A percentile compares a stretch with the other conserved stretches of the same genome.
Evolutionary conservation across 2,113 vertebrate genomes (phyloP).

Genomic region (Loxodonta africana): DNA sequence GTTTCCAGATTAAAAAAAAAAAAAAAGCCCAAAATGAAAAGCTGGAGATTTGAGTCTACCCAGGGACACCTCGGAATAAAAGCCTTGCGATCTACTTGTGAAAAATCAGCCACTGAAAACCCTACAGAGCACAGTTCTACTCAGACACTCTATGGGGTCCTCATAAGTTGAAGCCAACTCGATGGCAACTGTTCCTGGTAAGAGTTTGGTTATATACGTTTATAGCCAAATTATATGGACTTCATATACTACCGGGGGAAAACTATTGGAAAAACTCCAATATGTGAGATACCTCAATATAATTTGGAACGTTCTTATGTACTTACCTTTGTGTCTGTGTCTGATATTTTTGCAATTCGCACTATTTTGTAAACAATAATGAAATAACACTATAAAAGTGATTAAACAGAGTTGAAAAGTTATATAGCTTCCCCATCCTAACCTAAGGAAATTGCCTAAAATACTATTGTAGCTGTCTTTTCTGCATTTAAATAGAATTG

Average conservation of each 20-base stretch:
- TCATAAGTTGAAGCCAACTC: neutral
- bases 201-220: neutral
- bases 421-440: neutral
- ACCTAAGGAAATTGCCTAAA: neutral
- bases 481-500: neutral
- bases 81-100: no score
- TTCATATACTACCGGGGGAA: neutral
- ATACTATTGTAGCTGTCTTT: conserved; percentile 14
- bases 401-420: neutral
- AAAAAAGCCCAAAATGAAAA: no score
- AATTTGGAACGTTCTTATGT: neutral
- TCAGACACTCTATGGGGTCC: neutral
- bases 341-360: neutral
- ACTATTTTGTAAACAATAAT: conserved; percentile 20
- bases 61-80: no score
- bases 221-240: neutral
- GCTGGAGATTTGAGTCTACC: no score
- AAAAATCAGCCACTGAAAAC: no score
- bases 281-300: neutral
- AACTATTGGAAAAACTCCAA: neutral
- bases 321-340: neutral
- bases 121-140: neutral
- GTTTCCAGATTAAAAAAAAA: no score
- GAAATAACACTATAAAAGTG: conserved; percentile 38
- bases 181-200: neutral